phyloP scores from a whole-genome alignment of 1,140 invertebrate genomes.

The Caenorhabditis briggsae region DNA sequence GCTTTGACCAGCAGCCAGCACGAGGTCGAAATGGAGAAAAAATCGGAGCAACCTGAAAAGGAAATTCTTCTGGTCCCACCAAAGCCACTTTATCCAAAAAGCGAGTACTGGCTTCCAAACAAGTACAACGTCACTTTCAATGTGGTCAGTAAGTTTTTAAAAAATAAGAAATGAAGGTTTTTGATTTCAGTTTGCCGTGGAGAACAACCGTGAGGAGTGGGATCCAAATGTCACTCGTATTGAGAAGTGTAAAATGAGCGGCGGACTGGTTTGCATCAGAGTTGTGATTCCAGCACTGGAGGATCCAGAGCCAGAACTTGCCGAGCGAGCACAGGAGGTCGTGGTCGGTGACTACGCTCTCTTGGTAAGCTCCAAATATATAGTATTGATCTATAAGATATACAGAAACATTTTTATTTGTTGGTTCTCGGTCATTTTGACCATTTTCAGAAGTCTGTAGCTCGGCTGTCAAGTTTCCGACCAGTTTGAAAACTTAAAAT shows the following conservation, averaged over 20 bases:
- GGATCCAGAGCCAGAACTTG: not conserved
- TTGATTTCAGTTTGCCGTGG: not conserved
- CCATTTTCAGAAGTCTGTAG: too few species aligned
- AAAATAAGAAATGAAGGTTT: not conserved
- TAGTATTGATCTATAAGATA: too few species aligned
- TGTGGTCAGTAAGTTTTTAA: not conserved
- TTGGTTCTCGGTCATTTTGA: too few species aligned
- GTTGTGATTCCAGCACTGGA: constrained; percentile 15
- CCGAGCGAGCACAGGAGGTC: not conserved
- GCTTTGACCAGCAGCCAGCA: too few species aligned
- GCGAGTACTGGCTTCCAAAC: not conserved
- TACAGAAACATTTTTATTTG: too few species aligned
- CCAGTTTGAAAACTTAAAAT: too few species aligned
- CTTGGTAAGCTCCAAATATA: not conserved
- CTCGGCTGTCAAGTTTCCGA: too few species aligned
- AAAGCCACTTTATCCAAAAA: not conserved
- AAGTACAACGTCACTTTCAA: not conserved
- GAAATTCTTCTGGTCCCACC: not conserved
- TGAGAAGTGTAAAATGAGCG: not conserved
- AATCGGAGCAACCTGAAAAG: not conserved
- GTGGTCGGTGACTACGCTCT: constrained; percentile 1
- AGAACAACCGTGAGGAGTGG: constrained; percentile 8
- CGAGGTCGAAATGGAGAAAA: too few species aligned
- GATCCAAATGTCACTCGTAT: not conserved
- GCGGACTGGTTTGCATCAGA: not conserved